Evolutionary conservation across 2,113 vertebrate species (phyloP).

Genomic region (Melanostigma gelatinosum): DNA sequence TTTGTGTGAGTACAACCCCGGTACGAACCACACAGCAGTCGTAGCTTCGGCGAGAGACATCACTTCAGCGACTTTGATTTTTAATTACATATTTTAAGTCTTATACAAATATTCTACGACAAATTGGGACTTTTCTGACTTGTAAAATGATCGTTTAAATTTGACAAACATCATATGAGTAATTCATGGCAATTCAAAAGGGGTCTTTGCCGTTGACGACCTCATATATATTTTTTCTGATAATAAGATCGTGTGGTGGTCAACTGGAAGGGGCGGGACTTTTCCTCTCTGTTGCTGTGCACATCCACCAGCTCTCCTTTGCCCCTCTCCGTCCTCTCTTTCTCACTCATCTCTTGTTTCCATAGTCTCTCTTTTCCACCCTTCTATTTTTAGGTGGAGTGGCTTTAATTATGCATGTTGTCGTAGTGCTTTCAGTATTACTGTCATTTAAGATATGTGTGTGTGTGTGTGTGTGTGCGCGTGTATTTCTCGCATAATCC

Average conservation of each 20-base stretch:
- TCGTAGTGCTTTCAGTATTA: constrained; percentile 69
- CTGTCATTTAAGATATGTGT: constrained; percentile 50
- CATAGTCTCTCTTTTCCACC: constrained; percentile 27
- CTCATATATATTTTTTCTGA: background rate
- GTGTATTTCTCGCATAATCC: background rate
- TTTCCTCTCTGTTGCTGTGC: background rate
- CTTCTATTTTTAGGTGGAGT: constrained; percentile 64
- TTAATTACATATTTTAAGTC: too few species aligned
- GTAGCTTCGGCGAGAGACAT: background rate
- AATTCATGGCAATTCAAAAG: background rate
- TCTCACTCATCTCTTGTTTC: constrained; percentile 43
- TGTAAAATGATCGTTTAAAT: background rate
- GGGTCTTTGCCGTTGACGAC: background rate
- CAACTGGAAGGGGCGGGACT: background rate
- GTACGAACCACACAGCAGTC: background rate
- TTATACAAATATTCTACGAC: too few species aligned
- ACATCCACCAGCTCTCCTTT: background rate
- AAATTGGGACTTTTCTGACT: too few species aligned
- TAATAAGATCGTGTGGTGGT: background rate
- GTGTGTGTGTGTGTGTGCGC: constrained; percentile 3
- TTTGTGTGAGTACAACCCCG: background rate
- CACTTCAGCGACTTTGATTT: background rate
- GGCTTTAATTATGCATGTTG: constrained; percentile 76
- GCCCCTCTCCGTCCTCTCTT: background rate
- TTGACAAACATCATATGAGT: background rate